Conservation (phyloP, 2,888 invertebrate species). For the Cerceris rybyensis region DNA sequence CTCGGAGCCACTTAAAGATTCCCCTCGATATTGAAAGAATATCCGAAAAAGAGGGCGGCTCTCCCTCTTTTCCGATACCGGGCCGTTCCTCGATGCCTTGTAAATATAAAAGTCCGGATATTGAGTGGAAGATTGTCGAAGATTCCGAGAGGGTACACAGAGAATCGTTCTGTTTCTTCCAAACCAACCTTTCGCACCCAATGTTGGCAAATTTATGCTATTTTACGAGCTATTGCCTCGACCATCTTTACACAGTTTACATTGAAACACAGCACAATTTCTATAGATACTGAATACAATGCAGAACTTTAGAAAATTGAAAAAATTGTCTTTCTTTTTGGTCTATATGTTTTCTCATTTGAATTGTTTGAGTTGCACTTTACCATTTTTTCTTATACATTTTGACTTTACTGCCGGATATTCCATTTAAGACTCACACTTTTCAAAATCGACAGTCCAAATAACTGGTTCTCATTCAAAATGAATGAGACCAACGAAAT, state of each 20-base stretch:
- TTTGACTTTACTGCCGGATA: neutral
- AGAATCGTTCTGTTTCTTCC: neutral
- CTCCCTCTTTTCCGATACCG: conserved; percentile 50
- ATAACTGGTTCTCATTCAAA: no score
- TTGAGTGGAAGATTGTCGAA: conserved; percentile 71
- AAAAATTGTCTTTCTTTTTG: no score
- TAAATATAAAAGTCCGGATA: conserved; percentile 78
- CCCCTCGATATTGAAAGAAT: conserved; percentile 82
- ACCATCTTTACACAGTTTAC: neutral
- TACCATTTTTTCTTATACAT: neutral
- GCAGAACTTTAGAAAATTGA: no score
- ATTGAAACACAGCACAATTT: no score
- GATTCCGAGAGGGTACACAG: conserved; percentile 17
- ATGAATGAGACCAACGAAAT: no score
- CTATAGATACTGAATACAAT: no score
- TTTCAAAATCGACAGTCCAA: no score
- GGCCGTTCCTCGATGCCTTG: conserved; percentile 73
- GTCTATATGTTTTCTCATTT: no score
- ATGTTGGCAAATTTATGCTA: conserved; percentile 13
- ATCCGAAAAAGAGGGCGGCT: conserved; percentile 77
- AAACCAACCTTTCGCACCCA: neutral
- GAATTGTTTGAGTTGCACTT: no score
- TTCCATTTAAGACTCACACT: no score
- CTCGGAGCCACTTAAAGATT: conserved; percentile 80
- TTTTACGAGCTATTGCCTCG: neutral